These are phyloP conservation scores for Geotria australis DNA, from an alignment of 2,797 vertebrate species.

Conservation along the genomic window DNA sequence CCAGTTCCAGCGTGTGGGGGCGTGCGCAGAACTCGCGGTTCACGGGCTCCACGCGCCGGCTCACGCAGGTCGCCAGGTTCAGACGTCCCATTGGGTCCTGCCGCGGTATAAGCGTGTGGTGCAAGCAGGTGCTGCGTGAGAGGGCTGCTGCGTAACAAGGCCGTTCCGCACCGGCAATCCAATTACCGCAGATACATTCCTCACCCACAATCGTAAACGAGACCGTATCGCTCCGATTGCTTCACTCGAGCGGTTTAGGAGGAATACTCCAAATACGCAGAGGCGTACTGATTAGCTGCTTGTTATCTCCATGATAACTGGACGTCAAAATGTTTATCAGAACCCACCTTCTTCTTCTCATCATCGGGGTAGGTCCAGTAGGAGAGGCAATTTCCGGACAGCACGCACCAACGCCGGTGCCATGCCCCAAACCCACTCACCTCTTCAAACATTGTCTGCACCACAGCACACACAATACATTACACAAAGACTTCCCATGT, in stretches of 20 bases:
- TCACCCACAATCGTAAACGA: too few species aligned
- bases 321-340: not conserved
- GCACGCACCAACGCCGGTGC: slow-evolving; percentile 22
- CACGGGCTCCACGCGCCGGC: slow-evolving; percentile 13
- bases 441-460: slow-evolving; percentile 28
- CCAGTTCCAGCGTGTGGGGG: slow-evolving; percentile 30
- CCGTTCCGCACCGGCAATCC: too few species aligned
- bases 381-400: slow-evolving; percentile 11
- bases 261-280: too few species aligned
- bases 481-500: not conserved
- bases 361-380: slow-evolving; percentile 34
- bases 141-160: too few species aligned
- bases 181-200: not conserved
- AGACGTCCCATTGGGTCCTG: slow-evolving; percentile 21
- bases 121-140: too few species aligned
- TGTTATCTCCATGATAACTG: too few species aligned
- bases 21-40: slow-evolving; percentile 23
- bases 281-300: too few species aligned
- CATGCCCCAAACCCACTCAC: slow-evolving; percentile 24
- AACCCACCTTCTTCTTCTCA: slow-evolving; percentile 14
- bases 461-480: not conserved
- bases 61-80: slow-evolving; percentile 11
- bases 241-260: too few species aligned
- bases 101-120: too few species aligned
- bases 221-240: too few species aligned